phyloP scores from a whole-genome alignment of 37 sponge, comb jelly and placozoan species.

The Tethya wilhelma region DNA sequence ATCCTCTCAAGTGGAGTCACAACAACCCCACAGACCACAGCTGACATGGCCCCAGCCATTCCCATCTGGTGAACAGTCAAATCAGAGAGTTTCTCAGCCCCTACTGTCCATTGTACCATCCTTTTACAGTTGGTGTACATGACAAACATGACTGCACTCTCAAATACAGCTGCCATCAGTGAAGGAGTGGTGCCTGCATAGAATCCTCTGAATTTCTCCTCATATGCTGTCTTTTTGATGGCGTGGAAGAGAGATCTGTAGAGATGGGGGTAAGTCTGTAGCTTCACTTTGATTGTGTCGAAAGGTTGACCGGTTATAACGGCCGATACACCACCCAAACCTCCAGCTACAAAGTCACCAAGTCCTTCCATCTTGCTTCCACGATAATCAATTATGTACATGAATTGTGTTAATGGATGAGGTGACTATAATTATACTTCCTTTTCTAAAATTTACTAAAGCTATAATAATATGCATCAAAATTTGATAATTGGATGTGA shows the following conservation, averaged over 20 bases:
- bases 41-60: too few relatives aligned
- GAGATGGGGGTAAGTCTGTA: conserved; percentile 34
- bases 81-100: background rate
- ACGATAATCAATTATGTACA: too few relatives aligned
- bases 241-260: conserved; percentile 16
- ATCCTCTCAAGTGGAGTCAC: too few relatives aligned
- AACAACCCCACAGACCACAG: too few relatives aligned
- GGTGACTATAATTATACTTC: background rate
- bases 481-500: too few relatives aligned
- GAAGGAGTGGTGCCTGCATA: conserved; percentile 53
- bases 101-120: conserved; percentile 17
- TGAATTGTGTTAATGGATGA: too few relatives aligned
- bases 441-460: background rate
- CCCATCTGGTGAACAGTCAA: too few relatives aligned
- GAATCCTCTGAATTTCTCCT: conserved; percentile 36
- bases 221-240: conserved; percentile 7
- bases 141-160: conserved; percentile 61
- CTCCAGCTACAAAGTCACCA: conserved; percentile 37
- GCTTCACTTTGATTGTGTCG: conserved; percentile 74
- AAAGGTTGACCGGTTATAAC: conserved; percentile 68
- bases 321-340: conserved; percentile 46
- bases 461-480: too few relatives aligned
- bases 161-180: conserved; percentile 26
- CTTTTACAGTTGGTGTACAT: conserved; percentile 41
- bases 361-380: conserved; percentile 12